phyloP scores from a whole-genome alignment of 2,113 vertebrate species.

The Hippotragus niger region DNA sequence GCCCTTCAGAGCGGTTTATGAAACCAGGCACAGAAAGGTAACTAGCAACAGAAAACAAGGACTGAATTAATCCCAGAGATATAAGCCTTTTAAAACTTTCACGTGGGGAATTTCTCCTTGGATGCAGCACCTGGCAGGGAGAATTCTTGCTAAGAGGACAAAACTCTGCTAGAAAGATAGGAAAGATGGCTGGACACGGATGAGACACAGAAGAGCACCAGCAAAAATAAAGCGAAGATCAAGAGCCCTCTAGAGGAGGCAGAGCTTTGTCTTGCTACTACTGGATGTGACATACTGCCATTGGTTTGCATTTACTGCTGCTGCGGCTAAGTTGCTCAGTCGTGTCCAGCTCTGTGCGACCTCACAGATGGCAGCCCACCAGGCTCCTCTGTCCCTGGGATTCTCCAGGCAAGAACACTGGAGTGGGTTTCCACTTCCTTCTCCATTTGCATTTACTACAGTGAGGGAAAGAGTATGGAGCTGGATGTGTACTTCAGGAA shows the following conservation, averaged over 20 bases:
- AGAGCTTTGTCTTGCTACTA: not conserved
- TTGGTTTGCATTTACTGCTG: not conserved
- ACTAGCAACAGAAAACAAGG: not conserved
- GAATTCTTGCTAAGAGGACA: not conserved
- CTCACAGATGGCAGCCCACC: not conserved
- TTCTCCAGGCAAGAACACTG: not conserved
- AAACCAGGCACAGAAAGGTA: not conserved
- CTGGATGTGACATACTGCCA: not conserved
- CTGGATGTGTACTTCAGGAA: not conserved
- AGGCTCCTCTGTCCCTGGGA: not conserved
- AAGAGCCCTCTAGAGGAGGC: not conserved
- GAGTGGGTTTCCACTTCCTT: not conserved
- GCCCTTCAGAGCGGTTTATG: not conserved
- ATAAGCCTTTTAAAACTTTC: not conserved
- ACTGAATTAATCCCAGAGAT: not conserved
- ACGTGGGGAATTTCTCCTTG: not conserved
- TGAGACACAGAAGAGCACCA: not conserved
- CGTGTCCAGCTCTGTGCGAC: not conserved
- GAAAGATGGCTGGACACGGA: not conserved
- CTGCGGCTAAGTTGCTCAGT: not conserved
- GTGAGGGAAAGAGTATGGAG: not conserved
- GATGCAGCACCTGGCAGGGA: not conserved
- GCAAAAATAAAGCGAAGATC: not conserved
- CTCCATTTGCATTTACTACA: not conserved
- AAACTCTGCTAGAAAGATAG: not conserved